Evolutionary conservation across 2,888 invertebrate genomes (phyloP), one percentile per base, ranked within the genome.

Genomic region (Polymixis lichenea): DNA sequence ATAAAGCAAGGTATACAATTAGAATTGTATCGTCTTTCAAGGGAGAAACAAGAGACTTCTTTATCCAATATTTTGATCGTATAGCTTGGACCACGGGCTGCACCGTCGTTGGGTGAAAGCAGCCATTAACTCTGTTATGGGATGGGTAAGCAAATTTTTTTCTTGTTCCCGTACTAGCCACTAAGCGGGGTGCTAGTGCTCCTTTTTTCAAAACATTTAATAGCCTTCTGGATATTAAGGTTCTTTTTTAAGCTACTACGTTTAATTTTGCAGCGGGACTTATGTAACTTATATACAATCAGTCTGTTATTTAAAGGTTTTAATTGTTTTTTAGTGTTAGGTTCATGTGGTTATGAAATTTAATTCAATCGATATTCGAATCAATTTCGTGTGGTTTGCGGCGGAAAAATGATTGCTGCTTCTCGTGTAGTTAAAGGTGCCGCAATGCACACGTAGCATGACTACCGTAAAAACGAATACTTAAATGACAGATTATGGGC

Each of bases 111-210:
- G 89, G 90, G 89, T 91, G 90, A 89, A 91, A 88, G 90, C 89
- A 88, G 86, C 91, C 91, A 93, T 94, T 93, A 94, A 93, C 93
- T 90, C 86, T 87, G 92, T 93, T 92, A 94, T 92, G 87, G 92
- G 91, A 90, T 90, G 91, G 90, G 90, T 87, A 90, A 91, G 88
- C 89, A 87, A 88, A 87, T 92, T 75, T 92, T n/a, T 93, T 93
- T 90, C 89, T 88, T 88, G 84, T 89, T 89, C 84, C 85, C 87
- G 78, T 87, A 85, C 88, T 85, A 82, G 83, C 91, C 90, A 90
- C 91, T 91, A 91, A 91, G 90, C 91, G 90, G 86, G 83, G 80
- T 86, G 87, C 87, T 80, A 83, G 87, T 80, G 80, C 67, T 87
- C 72, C 84, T 88, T 88, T 90, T 92, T 91, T 89, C 80, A 87